Evolutionary conservation across 2,888 invertebrate genomes (phyloP), one percentile per base, ranked within the genome.

Genomic region (Leptinotarsa juncta): DNA sequence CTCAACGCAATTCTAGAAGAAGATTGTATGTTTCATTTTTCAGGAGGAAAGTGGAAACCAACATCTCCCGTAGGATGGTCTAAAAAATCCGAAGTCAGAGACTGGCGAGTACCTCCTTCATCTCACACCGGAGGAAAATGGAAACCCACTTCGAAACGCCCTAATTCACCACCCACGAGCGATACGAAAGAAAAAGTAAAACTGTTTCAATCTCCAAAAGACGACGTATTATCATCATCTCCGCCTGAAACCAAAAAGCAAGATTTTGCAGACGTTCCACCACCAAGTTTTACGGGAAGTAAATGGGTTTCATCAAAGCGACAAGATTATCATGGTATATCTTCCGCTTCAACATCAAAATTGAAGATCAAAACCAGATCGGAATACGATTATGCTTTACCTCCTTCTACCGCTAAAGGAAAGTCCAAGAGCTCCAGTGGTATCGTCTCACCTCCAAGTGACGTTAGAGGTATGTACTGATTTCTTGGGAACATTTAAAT

Each of bases 21-120:
- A 42, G 10, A 42, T 42, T 42, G 2, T 42, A 42, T 10, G 0
- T 42, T 42, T 42, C 0, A 10, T 42, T 42, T 32, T 42, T 42
- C 42, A 76, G 79, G 92, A 0, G 93, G 92, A 2, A 95, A 95
- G 85, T 95, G 95, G 95, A 93, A 93, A 82, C 94, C 94, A 1
- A 92, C 86, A 23, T 88, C 86, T 7, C 88, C 87, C 4, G 82
- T 88, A 48, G 86, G 86, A 72, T 88, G 87, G 87, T 74, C 81
- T 10, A 76, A 82, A 67, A 79, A 80, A n/a, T 70, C 74, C 26
- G 77, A 81, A 18, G 78, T 77, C 57, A 77, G 88, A 57, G 91
- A 90, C 18, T 93, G 92, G 93, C 91, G 90, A 71, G 88, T 90
- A 65, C 90, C 90, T 7, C 89, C 89, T 2, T 88, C 89, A 4